Evolutionary conservation across 53 echinoderm and acorn worm genomes (phyloP).

Genomic region (Astropecten irregularis): DNA sequence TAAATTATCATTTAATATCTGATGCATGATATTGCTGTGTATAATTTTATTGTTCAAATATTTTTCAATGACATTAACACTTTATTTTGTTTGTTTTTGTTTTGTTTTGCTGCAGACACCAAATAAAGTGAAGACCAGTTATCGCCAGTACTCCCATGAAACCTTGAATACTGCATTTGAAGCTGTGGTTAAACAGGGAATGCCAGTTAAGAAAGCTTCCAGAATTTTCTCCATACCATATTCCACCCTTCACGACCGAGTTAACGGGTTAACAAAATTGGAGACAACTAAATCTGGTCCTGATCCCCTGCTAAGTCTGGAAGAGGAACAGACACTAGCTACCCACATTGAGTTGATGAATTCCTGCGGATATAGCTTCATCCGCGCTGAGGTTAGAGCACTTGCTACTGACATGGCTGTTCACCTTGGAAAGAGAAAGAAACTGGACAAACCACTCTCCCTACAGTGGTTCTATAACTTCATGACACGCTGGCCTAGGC

Average conservation of each 20-base stretch:
- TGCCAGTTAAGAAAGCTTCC: not conserved
- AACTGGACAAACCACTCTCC: not conserved
- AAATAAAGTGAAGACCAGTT: not conserved
- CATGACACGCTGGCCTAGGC: conserved; percentile 1
- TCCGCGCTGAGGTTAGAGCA: conserved; percentile 17
- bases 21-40: no score
- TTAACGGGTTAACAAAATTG: not conserved
- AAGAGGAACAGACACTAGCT: not conserved
- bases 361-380: conserved; percentile 5
- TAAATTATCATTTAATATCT: not conserved
- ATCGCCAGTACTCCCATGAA: not conserved
- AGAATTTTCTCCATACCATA: conserved; percentile 10
- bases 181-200: conserved; percentile 17
- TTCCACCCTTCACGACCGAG: conserved; percentile 2
- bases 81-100: no score
- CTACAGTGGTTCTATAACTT: conserved; percentile 35
- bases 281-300: conserved; percentile 7
- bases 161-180: no score
- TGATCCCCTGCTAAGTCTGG: not conserved
- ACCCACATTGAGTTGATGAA: conserved; percentile 12
- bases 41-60: no score
- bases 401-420: no score
- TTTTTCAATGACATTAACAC: not conserved
- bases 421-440: conserved; percentile 11
- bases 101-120: not conserved